phyloP scores from a whole-genome alignment of 2,113 vertebrate species.

The Archocentrus centrarchus region DNA sequence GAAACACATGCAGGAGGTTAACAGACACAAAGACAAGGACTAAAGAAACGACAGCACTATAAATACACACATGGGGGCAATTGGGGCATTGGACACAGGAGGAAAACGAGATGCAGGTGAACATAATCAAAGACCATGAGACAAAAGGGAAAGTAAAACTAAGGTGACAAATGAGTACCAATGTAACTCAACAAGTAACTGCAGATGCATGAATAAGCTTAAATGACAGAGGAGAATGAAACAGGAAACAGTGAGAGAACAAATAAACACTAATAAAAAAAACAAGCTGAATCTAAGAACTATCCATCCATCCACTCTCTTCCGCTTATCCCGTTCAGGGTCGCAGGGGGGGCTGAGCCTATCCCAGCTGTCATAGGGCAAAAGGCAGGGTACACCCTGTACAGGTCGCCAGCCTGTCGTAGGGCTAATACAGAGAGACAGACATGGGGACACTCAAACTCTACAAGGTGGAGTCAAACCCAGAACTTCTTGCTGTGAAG shows the following conservation, averaged over 20 bases:
- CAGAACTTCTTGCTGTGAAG: too few relatives aligned
- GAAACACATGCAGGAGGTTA: too few relatives aligned
- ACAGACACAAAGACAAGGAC: neutral
- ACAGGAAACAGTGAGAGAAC: neutral
- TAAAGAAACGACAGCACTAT: neutral
- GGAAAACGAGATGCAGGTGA: neutral
- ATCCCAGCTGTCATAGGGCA: too few relatives aligned
- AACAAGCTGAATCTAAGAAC: neutral
- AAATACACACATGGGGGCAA: neutral
- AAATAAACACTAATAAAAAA: neutral
- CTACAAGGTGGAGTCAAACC: too few relatives aligned
- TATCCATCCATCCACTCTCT: too few relatives aligned
- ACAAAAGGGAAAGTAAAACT: accelerated
- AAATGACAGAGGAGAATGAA: neutral
- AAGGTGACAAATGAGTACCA: neutral
- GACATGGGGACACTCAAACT: too few relatives aligned
- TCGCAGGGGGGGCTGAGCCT: too few relatives aligned
- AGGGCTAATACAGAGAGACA: too few relatives aligned
- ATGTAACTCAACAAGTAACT: neutral
- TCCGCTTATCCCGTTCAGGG: too few relatives aligned
- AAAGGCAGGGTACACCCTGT: too few relatives aligned
- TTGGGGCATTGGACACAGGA: neutral
- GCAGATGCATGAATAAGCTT: too few relatives aligned
- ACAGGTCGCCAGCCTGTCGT: too few relatives aligned
- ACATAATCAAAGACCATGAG: neutral